phyloP scores from a whole-genome alignment of 2,797 vertebrate genomes.

The Hemitrygon akajei region DNA sequence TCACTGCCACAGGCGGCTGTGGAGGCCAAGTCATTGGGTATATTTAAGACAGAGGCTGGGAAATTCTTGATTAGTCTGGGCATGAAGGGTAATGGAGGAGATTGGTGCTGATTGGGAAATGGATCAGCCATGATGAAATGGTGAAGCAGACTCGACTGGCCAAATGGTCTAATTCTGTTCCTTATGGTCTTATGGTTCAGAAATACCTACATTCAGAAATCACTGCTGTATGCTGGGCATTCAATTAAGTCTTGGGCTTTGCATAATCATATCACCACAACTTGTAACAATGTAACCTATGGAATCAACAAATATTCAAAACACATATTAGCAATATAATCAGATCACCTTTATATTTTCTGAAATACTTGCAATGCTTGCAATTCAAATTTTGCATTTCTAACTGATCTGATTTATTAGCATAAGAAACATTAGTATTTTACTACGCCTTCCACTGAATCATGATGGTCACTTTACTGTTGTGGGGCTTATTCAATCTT shows the following conservation, averaged over 20 bases:
- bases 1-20: too few species aligned
- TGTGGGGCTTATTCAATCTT: not conserved
- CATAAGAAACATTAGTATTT: not conserved
- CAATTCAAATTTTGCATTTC: not conserved
- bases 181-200: too few species aligned
- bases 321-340: not conserved
- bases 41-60: too few species aligned
- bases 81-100: too few species aligned
- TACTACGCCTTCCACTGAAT: too few species aligned
- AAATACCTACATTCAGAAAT: not conserved
- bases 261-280: not conserved
- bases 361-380: not conserved
- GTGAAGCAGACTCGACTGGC: too few species aligned
- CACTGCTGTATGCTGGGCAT: not conserved
- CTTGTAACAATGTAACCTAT: too few species aligned
- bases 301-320: not conserved
- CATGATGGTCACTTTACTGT: not conserved
- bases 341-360: not conserved
- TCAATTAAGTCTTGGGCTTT: not conserved
- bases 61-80: too few species aligned
- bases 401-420: not conserved
- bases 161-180: too few species aligned
- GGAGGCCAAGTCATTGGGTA: too few species aligned
- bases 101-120: too few species aligned
- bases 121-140: too few species aligned